Evolutionary conservation across 2,797 vertebrate genomes (phyloP).

Genomic region (Poecilia gillii): DNA sequence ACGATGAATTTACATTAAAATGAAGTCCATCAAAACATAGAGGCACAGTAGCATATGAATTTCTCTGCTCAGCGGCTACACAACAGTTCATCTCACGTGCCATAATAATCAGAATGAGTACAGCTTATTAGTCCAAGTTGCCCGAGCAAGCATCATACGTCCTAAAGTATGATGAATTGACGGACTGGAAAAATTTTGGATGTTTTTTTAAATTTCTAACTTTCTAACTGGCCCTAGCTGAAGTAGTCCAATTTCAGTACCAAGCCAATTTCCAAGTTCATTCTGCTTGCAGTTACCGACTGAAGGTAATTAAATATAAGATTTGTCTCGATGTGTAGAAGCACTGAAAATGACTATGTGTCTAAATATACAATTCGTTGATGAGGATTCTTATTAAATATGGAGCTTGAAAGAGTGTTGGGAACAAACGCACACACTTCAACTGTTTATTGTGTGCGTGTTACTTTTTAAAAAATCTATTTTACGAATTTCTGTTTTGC

Average conservation of each 20-base stretch:
- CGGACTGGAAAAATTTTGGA: neutral
- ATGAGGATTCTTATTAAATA: slow-evolving; percentile 26
- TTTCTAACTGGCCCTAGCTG: neutral
- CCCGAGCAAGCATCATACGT: neutral
- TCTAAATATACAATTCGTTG: slow-evolving; percentile 39
- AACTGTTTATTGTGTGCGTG: slow-evolving; percentile 36
- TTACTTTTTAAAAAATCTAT: neutral
- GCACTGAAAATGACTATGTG: slow-evolving; percentile 15
- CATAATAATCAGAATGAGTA: neutral
- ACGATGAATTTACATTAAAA: neutral
- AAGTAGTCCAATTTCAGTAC: neutral
- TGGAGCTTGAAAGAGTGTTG: slow-evolving; percentile 29
- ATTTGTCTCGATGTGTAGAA: slow-evolving; percentile 17
- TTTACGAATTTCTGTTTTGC: slow-evolving; percentile 45
- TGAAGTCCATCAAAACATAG: neutral
- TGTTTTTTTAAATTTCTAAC: neutral
- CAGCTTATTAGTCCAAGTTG: neutral
- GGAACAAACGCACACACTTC: slow-evolving; percentile 33
- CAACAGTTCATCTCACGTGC: neutral
- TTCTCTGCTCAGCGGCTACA: neutral
- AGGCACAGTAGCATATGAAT: neutral
- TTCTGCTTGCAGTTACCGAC: neutral
- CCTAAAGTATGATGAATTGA: neutral
- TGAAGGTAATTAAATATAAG: slow-evolving; percentile 20
- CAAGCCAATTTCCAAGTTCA: neutral